A percentile compares a stretch with the other conserved stretches of the same genome.
phyloP scores from a whole-genome alignment of 2,888 invertebrate species.

The Acleris holmiana region DNA sequence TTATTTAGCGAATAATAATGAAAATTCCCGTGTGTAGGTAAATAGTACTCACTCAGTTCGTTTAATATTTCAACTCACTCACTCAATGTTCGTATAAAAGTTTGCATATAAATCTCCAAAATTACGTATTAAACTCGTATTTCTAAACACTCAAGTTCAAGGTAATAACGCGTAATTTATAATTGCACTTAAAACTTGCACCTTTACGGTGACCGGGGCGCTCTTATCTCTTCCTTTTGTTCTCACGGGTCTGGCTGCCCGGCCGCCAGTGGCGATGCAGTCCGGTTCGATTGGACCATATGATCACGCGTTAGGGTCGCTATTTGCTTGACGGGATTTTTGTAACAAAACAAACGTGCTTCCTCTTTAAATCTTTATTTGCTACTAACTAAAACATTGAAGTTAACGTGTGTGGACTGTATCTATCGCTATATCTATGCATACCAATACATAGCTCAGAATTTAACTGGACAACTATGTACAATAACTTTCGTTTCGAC shows the following conservation, averaged over 20 bases:
- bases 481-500: too few relatives aligned
- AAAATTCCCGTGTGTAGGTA: background rate
- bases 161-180: background rate
- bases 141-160: background rate
- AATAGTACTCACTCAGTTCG: background rate
- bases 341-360: too few relatives aligned
- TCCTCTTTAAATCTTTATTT: too few relatives aligned
- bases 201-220: background rate
- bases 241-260: background rate
- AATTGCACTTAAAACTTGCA: background rate
- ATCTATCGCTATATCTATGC: too few relatives aligned
- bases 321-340: too few relatives aligned
- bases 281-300: background rate
- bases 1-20: too few relatives aligned
- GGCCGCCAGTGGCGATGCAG: background rate
- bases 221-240: background rate
- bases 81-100: background rate
- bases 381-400: too few relatives aligned
- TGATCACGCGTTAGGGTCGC: too few relatives aligned
- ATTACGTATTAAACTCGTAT: background rate
- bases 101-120: background rate
- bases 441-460: too few relatives aligned
- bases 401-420: too few relatives aligned
- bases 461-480: too few relatives aligned
- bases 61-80: background rate